Percentiles rank a stretch among this genome's conserved stretches.
phyloP scores from a whole-genome alignment of 2,797 vertebrate genomes.

The Phataginus tricuspis region DNA sequence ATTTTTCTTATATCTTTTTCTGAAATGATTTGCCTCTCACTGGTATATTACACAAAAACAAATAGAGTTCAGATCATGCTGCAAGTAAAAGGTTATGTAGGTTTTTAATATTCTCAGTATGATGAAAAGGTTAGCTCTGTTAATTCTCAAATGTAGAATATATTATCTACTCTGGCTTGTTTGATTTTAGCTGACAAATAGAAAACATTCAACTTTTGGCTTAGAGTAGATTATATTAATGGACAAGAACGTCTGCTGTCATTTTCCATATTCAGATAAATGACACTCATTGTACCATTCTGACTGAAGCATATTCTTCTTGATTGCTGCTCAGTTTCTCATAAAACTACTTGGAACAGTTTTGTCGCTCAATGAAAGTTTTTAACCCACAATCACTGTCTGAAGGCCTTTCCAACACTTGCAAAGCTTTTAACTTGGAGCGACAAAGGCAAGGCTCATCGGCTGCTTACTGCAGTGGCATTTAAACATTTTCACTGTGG shows the following conservation, averaged over 20 bases:
- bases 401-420: not conserved
- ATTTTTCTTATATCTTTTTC: not conserved
- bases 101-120: constrained; percentile 14
- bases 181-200: constrained; percentile 56
- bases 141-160: constrained; percentile 35
- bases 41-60: constrained; percentile 9
- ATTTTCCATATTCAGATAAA: constrained; percentile 31
- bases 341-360: not conserved
- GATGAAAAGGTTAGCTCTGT: constrained; percentile 1
- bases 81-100: not conserved
- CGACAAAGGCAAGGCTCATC: not conserved
- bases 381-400: constrained; percentile 3
- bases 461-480: not conserved
- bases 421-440: not conserved
- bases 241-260: constrained; percentile 25
- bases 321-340: constrained; percentile 20
- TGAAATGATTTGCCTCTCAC: not conserved
- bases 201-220: constrained; percentile 46
- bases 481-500: not conserved
- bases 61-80: not conserved
- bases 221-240: constrained; percentile 50
- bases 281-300: not conserved
- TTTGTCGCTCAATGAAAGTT: constrained; percentile 21
- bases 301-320: not conserved
- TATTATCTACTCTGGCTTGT: not conserved